phyloP scores from a whole-genome alignment of 35 echinoderm and acorn worm species.

The Diadema setosum region DNA sequence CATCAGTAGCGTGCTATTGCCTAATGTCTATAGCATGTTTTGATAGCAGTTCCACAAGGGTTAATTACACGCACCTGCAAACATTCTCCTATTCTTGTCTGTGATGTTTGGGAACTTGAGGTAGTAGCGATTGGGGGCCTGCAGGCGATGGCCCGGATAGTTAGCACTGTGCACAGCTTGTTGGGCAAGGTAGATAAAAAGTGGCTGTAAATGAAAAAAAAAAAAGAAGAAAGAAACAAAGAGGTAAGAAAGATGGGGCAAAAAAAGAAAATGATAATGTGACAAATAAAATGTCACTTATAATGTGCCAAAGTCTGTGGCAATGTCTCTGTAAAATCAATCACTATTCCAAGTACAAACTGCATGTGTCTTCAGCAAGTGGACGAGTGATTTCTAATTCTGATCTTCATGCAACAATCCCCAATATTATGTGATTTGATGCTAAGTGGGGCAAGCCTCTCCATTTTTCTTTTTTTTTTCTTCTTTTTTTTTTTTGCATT shows the following conservation, averaged over 20 bases:
- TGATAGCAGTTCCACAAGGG: background rate
- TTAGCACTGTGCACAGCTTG: slow-evolving; percentile 93
- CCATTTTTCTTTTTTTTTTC: too few species aligned
- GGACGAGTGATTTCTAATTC: too few species aligned
- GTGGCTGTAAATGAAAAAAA: slow-evolving; percentile 31
- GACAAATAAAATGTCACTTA: background rate
- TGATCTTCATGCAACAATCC: too few species aligned
- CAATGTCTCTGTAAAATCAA: too few species aligned
- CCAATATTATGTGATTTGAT: too few species aligned
- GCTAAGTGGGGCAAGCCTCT: too few species aligned
- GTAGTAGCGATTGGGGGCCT: slow-evolving; percentile 71
- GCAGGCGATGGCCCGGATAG: slow-evolving; percentile 48
- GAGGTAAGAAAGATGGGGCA: background rate
- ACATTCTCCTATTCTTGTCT: slow-evolving; percentile 68
- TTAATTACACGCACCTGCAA: slow-evolving; percentile 49
- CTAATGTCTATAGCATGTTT: too few species aligned
- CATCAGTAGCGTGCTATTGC: too few species aligned
- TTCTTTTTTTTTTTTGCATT: too few species aligned
- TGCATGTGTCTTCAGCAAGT: too few species aligned
- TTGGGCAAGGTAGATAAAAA: slow-evolving; percentile 85
- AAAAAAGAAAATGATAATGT: background rate
- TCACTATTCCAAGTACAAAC: too few species aligned
- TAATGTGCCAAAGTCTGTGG: background rate
- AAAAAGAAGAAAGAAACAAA: background rate
- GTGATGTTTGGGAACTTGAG: slow-evolving; percentile 68